These are phyloP conservation scores for Scelioninae gen. 1 DNA, from an alignment of 2,888 invertebrate genomes.

Conservation along the genomic window DNA sequence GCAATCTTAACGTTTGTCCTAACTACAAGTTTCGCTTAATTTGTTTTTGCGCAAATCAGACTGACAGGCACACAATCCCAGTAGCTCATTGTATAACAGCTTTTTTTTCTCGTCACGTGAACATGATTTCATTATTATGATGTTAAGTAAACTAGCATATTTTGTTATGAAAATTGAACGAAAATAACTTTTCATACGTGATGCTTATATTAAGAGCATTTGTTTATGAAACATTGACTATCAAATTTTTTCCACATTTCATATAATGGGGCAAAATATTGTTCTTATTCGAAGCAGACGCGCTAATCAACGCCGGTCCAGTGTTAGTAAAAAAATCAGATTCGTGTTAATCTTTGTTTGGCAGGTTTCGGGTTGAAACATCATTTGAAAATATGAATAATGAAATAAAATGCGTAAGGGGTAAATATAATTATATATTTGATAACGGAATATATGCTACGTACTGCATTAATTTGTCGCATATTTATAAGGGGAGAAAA, in stretches of 20 bases:
- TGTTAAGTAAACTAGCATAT: slow-evolving; percentile 7
- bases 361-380: not conserved
- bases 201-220: slow-evolving; percentile 12
- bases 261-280: slow-evolving; percentile 4
- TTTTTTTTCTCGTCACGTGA: not conserved
- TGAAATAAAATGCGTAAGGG: not conserved
- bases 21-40: slow-evolving; percentile 15
- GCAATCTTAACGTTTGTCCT: not conserved
- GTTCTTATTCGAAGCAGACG: slow-evolving; percentile 13
- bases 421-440: slow-evolving; percentile 15
- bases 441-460: slow-evolving; percentile 11
- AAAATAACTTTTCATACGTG: not conserved
- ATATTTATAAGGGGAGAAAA: not conserved
- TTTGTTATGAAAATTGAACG: not conserved
- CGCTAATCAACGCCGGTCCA: slow-evolving; percentile 43
- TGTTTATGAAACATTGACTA: slow-evolving; percentile 28
- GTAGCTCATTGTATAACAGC: not conserved
- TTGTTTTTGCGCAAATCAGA: not conserved
- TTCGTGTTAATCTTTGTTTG: not conserved
- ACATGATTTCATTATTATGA: slow-evolving; percentile 1
- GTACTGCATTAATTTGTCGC: not conserved
- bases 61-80: not conserved
- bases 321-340: slow-evolving; percentile 26
- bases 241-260: slow-evolving; percentile 16
- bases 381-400: not conserved